Evolutionary conservation across 2,888 invertebrate species (phyloP).

Genomic region (Lottia gigantea): DNA sequence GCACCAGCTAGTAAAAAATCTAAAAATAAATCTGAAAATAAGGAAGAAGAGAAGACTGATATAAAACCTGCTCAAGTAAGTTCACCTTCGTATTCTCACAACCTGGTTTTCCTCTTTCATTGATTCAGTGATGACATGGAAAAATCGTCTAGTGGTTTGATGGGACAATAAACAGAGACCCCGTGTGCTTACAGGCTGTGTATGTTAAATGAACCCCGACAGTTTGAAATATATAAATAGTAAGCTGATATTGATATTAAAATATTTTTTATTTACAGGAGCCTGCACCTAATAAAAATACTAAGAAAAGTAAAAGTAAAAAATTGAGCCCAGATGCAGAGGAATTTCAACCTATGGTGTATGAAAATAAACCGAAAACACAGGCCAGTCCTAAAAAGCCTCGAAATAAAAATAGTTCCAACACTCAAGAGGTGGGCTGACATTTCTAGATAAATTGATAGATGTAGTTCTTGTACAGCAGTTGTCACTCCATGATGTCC

Average conservation of each 20-base stretch:
- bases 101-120: too few species aligned
- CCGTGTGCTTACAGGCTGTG: too few species aligned
- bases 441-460: too few species aligned
- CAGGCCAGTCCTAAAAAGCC: constrained; percentile 8
- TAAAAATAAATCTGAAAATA: constrained; percentile 14
- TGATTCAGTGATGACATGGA: too few species aligned
- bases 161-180: too few species aligned
- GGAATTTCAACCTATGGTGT: neutral
- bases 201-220: too few species aligned
- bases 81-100: too few species aligned
- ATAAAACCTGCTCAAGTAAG: constrained; percentile 9
- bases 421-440: neutral
- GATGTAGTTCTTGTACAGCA: too few species aligned
- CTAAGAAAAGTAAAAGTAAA: constrained; percentile 22
- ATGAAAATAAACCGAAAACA: neutral
- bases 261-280: constrained; percentile 10
- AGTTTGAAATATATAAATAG: too few species aligned
- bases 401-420: neutral
- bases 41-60: constrained; percentile 10
- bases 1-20: constrained; percentile 15
- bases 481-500: too few species aligned
- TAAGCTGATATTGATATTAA: too few species aligned
- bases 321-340: constrained; percentile 8
- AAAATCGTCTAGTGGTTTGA: too few species aligned
- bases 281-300: constrained; percentile 16